phyloP scores from a whole-genome alignment of 2,888 invertebrate genomes.

The Sericinus montela region DNA sequence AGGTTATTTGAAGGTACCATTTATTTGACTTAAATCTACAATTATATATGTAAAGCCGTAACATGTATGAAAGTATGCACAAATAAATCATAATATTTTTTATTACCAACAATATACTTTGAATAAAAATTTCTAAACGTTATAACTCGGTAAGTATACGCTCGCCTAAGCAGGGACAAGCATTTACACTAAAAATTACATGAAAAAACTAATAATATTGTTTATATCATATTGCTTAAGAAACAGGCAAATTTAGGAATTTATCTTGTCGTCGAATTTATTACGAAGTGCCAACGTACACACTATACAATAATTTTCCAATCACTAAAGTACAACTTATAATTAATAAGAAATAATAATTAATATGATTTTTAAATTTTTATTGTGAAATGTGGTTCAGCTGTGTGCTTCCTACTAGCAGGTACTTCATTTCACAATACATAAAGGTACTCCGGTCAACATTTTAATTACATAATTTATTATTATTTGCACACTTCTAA shows the following conservation, averaged over 20 bases:
- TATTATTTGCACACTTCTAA: conserved; percentile 1
- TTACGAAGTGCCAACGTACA: neutral
- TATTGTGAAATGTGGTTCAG: conserved; percentile 6
- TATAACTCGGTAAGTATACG: conserved; percentile 2
- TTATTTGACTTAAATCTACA: conserved; percentile 65
- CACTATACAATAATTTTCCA: conserved; percentile 6
- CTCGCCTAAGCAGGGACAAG: neutral
- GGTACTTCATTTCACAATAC: conserved; percentile 9
- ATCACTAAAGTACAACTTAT: conserved; percentile 3
- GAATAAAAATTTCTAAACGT: conserved; percentile 18
- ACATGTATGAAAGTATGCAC: conserved; percentile 36
- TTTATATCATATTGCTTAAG: too few species aligned
- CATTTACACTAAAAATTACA: too few species aligned
- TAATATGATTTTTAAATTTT: conserved; percentile 3
- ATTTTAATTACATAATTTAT: conserved; percentile 2
- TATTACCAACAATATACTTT: conserved; percentile 14
- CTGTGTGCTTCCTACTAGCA: conserved; percentile 3
- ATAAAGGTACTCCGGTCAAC: conserved; percentile 1
- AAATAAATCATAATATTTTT: conserved; percentile 20
- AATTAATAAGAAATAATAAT: conserved; percentile 1
- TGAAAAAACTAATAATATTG: too few species aligned
- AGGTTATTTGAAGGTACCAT: conserved; percentile 45
- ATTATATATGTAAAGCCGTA: conserved; percentile 58
- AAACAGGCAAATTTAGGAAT: too few species aligned
- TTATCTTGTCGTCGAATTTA: too few species aligned